These are phyloP conservation scores for Ficedula albicollis DNA, from an alignment of 2,797 vertebrate species.

Conservation along the genomic window DNA sequence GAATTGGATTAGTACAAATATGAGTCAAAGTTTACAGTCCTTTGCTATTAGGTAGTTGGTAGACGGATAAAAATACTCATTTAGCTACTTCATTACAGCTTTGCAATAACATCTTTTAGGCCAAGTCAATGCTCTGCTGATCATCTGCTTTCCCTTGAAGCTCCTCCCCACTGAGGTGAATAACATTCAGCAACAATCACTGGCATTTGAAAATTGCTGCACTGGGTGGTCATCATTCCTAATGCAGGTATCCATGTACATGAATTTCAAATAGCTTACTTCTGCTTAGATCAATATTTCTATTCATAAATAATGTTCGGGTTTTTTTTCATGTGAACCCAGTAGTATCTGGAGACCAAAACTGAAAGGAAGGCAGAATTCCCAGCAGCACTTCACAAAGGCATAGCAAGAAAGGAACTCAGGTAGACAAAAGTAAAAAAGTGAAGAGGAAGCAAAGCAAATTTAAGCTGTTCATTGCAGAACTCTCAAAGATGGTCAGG, in stretches of 20 bases:
- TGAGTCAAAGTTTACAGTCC: background rate
- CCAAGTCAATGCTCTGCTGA: background rate
- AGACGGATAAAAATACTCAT: background rate
- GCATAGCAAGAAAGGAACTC: background rate
- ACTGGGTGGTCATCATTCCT: background rate
- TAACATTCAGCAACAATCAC: background rate
- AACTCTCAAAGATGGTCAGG: background rate
- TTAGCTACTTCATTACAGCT: background rate
- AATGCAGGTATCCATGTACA: background rate
- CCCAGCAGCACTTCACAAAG: background rate
- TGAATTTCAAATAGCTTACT: background rate
- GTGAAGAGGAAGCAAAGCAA: background rate
- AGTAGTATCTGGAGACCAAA: background rate
- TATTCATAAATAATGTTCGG: background rate
- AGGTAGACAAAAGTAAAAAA: background rate
- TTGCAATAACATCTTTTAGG: background rate
- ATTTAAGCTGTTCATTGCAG: background rate
- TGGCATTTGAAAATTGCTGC: background rate
- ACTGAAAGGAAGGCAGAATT: background rate
- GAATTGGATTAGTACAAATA: conserved; percentile 47
- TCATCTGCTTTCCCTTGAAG: background rate
- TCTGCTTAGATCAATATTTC: background rate
- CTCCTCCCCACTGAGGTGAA: background rate
- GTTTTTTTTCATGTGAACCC: background rate
- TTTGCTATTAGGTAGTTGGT: background rate